Percentiles rank a stretch among this genome's conserved stretches.
Conservation (phyloP, 2,113 vertebrate species). For the Phoxinus phoxinus region DNA sequence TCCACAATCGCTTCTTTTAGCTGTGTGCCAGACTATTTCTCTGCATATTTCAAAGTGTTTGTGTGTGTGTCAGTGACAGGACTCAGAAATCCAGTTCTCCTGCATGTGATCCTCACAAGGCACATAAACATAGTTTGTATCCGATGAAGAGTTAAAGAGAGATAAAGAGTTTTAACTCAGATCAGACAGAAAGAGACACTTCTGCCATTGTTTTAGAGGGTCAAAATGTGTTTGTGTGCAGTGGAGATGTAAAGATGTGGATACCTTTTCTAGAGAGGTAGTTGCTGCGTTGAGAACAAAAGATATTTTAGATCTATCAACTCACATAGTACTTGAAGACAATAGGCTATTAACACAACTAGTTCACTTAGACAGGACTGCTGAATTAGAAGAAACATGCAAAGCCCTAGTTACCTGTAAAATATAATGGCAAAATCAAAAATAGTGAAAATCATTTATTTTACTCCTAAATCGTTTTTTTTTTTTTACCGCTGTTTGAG, state of each 20-base stretch:
- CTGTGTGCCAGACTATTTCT: neutral
- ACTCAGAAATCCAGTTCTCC: constrained; percentile 64
- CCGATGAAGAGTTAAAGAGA: constrained; percentile 56
- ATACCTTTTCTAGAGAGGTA: neutral
- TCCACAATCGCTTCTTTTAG: constrained; percentile 14
- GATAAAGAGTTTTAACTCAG: neutral
- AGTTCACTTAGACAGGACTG: neutral
- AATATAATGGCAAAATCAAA: neutral
- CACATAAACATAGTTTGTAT: constrained; percentile 51
- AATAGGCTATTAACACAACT: neutral
- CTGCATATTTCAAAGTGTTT: neutral
- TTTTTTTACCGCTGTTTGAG: too few relatives aligned
- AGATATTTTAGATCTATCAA: neutral
- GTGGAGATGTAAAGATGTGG: neutral
- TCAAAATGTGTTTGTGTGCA: neutral
- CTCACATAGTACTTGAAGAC: neutral
- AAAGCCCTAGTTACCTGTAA: neutral
- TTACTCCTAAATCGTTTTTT: neutral
- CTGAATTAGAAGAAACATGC: neutral
- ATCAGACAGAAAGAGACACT: constrained; percentile 58
- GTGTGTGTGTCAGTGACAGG: constrained; percentile 5
- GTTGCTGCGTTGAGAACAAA: neutral
- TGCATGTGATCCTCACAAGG: constrained; percentile 61
- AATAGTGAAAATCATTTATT: neutral
- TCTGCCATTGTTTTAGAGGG: constrained; percentile 44